Conservation (phyloP, 2,888 invertebrate species). For the Lithophane ornitopus region DNA sequence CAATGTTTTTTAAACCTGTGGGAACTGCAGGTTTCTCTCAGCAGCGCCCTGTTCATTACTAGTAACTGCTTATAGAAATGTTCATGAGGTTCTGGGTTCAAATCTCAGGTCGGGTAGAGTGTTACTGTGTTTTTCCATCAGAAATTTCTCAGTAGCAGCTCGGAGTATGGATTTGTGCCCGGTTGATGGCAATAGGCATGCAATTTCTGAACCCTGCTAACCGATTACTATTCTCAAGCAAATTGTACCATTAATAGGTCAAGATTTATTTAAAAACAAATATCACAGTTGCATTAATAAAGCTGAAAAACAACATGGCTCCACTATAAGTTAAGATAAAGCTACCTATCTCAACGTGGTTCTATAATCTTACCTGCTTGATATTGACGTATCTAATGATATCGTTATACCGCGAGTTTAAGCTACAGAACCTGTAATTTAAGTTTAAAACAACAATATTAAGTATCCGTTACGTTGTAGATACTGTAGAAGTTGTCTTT, state of each 20-base stretch:
- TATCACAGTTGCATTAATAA: too few species aligned
- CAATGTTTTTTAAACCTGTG: background rate
- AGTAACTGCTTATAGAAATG: background rate
- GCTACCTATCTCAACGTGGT: background rate
- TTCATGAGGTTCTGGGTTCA: too few species aligned
- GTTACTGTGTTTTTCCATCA: background rate
- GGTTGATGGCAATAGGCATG: too few species aligned
- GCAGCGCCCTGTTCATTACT: background rate
- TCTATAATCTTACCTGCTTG: background rate
- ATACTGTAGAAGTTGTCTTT: background rate
- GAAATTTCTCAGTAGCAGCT: background rate
- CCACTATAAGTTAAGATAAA: too few species aligned
- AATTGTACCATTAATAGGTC: background rate
- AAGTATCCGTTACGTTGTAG: background rate
- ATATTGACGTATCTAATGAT: background rate
- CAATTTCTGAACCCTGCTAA: background rate
- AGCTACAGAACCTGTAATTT: background rate
- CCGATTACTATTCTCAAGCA: background rate
- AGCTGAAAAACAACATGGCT: too few species aligned
- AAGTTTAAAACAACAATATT: constrained; percentile 19
- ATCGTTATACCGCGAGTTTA: background rate
- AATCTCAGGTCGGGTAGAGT: too few species aligned
- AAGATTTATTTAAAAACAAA: too few species aligned
- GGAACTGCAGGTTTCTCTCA: background rate
- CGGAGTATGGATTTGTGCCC: background rate